Evolutionary conservation across 2,888 invertebrate genomes (phyloP), one percentile per base, ranked within the genome.

Genomic region (Petrophora chlorosata): DNA sequence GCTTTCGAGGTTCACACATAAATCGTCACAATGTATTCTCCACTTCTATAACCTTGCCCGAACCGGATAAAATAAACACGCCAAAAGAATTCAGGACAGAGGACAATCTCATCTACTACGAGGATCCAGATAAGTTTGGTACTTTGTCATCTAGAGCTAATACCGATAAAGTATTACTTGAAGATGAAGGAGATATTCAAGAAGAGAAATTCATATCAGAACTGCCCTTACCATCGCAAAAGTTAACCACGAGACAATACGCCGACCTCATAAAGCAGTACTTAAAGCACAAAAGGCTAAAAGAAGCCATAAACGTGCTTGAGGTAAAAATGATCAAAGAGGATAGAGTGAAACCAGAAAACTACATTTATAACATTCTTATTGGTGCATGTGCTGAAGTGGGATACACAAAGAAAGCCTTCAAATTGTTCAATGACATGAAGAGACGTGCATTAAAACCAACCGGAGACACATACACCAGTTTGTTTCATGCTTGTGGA

Each of bases 401-500:
- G 0, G 98, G 98, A 0, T 96, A 96, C 67, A 93, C 96, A 1
- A 94, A 95, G 65, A 96, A 96, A 82, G 97, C 97, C 1, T 98
- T 97, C 73, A 92, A 92, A 61, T 87, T 98, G 1, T 98, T 92
- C 67, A 95, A 94, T 66, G 92, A 94, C 76, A 96, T 98, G 96
- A 96, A 95, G 67, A 93, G 93, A 69, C 87, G 94, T 28, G 94
- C 92, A 0, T 74, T 97, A 0, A 87, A 90, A 56, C 93, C 94
- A 0, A 94, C 93, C 15, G 92, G 92, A 0, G 93, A 94, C 10
- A 94, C 95, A 0, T 97, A 96, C 68, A 97, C 97, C 0, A 95
- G 95, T 50, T 88, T 99, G 16, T 95, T 99, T 73, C 96, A 97
- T 84, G 95, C 97, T 1, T 98, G 98, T 79, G 93, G 96, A 0